These are phyloP conservation scores for Tetanocera ferruginea DNA, from an alignment of 2,888 invertebrate genomes.

Conservation along the genomic window DNA sequence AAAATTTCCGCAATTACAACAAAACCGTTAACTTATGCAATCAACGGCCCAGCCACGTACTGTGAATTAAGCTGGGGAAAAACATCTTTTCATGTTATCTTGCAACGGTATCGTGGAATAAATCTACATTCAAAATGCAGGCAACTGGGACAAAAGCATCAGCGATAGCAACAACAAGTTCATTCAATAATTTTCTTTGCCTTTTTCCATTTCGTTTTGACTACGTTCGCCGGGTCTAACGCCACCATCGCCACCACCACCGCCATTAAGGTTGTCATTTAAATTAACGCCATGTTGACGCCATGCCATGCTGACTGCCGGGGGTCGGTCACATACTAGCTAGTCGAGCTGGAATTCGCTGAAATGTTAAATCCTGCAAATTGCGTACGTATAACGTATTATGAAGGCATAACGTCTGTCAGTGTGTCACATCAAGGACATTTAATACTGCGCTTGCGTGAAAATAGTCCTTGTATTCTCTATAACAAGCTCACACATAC, in stretches of 20 bases:
- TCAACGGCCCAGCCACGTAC: too few species aligned
- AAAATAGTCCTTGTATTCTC: neutral
- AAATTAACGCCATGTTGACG: neutral
- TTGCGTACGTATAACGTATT: neutral
- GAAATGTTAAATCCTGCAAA: neutral
- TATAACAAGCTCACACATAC: neutral
- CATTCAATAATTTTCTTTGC: neutral
- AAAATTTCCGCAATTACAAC: too few species aligned
- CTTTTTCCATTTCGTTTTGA: neutral
- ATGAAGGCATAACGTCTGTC: neutral
- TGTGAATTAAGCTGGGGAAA: too few species aligned
- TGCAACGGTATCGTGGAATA: neutral
- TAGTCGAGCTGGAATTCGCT: neutral
- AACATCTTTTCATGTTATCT: neutral
- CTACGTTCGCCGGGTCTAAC: neutral
- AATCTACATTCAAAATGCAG: neutral
- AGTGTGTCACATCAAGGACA: slow-evolving; percentile 41
- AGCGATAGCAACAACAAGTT: neutral
- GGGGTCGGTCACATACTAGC: neutral
- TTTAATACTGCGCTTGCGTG: slow-evolving; percentile 34
- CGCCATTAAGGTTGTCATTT: neutral
- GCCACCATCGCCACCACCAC: too few species aligned
- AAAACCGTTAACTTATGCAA: too few species aligned
- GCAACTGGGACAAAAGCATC: neutral
- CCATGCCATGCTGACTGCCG: neutral